Evolutionary conservation across 1,140 invertebrate genomes (phyloP).

Genomic region (Atta cephalotes): DNA sequence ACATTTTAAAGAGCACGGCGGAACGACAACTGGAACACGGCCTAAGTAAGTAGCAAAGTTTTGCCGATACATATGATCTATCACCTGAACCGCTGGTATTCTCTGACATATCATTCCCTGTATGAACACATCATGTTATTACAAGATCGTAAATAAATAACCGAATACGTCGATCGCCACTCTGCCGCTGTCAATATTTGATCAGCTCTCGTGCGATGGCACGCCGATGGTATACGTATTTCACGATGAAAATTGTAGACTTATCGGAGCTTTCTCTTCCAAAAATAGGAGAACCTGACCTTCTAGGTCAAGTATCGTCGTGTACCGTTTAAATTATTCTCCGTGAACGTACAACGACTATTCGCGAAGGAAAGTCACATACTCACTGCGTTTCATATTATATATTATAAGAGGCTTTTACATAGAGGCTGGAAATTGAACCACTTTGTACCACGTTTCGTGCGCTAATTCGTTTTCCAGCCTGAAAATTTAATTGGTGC

Average conservation of each 20-base stretch:
- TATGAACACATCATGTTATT: background rate
- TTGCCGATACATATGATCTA: background rate
- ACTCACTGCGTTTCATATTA: background rate
- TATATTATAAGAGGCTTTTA: constrained; percentile 16
- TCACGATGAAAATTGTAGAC: background rate
- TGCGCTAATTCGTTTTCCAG: constrained; percentile 44
- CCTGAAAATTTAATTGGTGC: constrained; percentile 50
- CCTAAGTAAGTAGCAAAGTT: constrained; percentile 76
- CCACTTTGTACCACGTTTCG: constrained; percentile 18
- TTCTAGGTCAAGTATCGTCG: constrained; percentile 39
- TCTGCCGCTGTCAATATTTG: constrained; percentile 46
- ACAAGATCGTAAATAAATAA: constrained; percentile 34
- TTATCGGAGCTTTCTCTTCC: constrained; percentile 21
- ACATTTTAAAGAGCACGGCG: constrained; percentile 80
- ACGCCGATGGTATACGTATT: background rate
- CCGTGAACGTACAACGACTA: background rate
- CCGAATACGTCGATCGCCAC: constrained; percentile 7
- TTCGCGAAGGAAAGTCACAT: background rate
- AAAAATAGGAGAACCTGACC: constrained; percentile 43
- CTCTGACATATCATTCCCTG: background rate
- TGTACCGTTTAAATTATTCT: constrained; percentile 36
- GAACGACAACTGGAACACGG: constrained; percentile 82
- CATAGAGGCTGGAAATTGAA: constrained; percentile 24
- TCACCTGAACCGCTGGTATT: background rate
- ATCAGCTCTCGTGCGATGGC: constrained; percentile 15